Evolutionary conservation across 2,113 vertebrate species (phyloP), one percentile per base, ranked within the genome.

Genomic region (Mastomys natalensis): DNA sequence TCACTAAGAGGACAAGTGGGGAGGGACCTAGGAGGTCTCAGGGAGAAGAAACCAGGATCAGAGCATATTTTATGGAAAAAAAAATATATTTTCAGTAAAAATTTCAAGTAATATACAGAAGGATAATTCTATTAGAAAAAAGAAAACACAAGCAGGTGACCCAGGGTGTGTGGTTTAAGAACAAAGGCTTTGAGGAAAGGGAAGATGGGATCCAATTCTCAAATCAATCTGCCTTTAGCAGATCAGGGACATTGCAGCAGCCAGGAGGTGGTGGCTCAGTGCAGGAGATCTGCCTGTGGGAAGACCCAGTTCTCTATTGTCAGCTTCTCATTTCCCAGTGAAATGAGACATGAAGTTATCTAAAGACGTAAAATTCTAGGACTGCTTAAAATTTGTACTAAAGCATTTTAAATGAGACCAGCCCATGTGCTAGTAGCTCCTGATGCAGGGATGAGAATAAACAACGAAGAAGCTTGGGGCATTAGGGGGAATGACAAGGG

Each of bases 331-430:
- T 78, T 96, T 82, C 90, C 82, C 51, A 94, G 3, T 84, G 74
- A 95, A 92, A 85, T 70, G 53, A 93, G 93, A 73, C 19, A 37
- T 72, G 21, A 92, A 58, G 43, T 72, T 70, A 84, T n/a, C 60
- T 45, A 76, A 68, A 37, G 82, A 51, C 45, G 31, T 43, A 45
- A 58, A 70, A 94, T 93, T 85, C 15, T 73, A 86, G 51, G 51
- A 72, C 76, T 34, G 86, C 78, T 89, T 88, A 51, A 93, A 58
- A 73, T 95, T 68, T 92, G 17, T 51, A 45, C 58, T 80, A 58
- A 87, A 93, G 62, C 60, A n/a, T 31, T 95, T 73, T 87, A 78
- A 94, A 81, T 74, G 58, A 80, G 48, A 89, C n/a, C 31, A 87
- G 60, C 82, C 26, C 66, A 55, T 16, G 55, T 95, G 26, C 68